These are phyloP conservation scores for Nycteola revayana DNA, from an alignment of 2,888 invertebrate species.

Conservation along the genomic window DNA sequence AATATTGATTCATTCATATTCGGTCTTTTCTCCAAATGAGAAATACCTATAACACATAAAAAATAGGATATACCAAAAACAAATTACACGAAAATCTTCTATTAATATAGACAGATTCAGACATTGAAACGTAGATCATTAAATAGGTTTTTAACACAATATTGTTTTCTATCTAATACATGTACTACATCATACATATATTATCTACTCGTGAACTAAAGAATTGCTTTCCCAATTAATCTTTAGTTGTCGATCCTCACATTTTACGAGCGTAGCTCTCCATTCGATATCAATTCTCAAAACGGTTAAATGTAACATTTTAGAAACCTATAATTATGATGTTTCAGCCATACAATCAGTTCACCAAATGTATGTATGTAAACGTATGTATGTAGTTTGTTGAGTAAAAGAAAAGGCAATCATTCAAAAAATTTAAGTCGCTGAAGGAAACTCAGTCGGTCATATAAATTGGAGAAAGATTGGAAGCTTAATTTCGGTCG, in stretches of 20 bases:
- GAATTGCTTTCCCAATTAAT: constrained; percentile 23
- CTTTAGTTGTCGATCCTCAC: constrained; percentile 21
- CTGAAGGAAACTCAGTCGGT: no score
- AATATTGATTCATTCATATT: no score
- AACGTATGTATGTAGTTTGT: background rate
- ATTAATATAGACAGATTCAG: no score
- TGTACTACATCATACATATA: constrained; percentile 21
- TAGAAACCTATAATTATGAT: background rate
- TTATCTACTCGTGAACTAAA: constrained; percentile 22
- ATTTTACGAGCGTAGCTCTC: constrained; percentile 17
- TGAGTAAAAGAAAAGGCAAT: background rate
- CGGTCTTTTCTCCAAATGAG: no score
- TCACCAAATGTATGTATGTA: background rate
- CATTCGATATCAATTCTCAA: constrained; percentile 2
- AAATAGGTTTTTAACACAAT: constrained; percentile 28
- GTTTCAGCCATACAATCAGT: background rate
- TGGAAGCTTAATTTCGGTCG: constrained; percentile 1
- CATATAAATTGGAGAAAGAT: no score
- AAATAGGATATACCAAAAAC: no score
- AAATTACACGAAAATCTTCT: no score
- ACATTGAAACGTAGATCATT: constrained; percentile 28
- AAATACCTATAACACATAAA: no score
- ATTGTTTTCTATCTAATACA: constrained; percentile 28
- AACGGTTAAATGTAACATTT: background rate
- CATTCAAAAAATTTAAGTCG: no score